These are phyloP conservation scores for Peromyscus nudipes DNA, from an alignment of 2,797 vertebrate species.

Conservation along the genomic window DNA sequence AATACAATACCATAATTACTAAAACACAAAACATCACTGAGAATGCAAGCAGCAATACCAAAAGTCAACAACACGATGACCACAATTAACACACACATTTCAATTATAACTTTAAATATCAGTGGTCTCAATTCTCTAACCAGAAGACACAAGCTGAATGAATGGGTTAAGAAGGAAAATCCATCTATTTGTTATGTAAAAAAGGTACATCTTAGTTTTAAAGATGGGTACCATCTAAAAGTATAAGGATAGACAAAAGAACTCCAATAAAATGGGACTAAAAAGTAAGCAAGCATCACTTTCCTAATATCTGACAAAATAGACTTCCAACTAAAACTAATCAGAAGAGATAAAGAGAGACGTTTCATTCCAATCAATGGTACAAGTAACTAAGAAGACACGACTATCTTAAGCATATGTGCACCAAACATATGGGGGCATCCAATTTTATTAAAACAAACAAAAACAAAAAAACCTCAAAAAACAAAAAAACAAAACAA, in stretches of 20 bases:
- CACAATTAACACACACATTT: not conserved
- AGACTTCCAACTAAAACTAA: not conserved
- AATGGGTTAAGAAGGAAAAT: not conserved
- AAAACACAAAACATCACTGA: not conserved
- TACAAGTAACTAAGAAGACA: not conserved
- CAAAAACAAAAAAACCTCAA: no score
- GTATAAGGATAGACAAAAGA: not conserved
- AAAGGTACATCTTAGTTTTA: not conserved
- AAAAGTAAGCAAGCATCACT: not conserved
- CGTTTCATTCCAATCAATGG: not conserved
- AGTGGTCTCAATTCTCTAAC: not conserved
- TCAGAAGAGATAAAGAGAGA: not conserved
- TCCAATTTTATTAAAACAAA: not conserved
- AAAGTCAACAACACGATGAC: not conserved
- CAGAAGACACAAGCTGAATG: not conserved
- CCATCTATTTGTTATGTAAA: not conserved
- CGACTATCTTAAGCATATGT: not conserved
- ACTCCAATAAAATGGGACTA: not conserved
- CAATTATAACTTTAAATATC: not conserved
- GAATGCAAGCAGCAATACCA: not conserved
- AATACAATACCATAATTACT: not conserved
- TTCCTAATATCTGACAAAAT: not conserved
- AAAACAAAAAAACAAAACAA: no score
- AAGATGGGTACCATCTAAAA: not conserved
- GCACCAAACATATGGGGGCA: not conserved